phyloP scores from a whole-genome alignment of 2,888 invertebrate species.

The Morpho helenor region DNA sequence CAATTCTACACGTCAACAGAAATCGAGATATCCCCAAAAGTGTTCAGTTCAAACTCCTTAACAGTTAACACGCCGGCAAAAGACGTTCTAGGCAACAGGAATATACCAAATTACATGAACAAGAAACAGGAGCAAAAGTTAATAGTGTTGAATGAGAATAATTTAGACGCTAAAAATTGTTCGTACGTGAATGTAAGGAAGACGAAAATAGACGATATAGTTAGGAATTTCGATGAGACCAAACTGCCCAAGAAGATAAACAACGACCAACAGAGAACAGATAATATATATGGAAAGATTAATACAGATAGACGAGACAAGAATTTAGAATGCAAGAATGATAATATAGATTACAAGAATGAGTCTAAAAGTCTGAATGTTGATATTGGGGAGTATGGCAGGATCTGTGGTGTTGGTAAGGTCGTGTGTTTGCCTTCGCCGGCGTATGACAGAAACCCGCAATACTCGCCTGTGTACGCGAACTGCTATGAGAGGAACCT shows the following conservation, averaged over 20 bases:
- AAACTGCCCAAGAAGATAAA: conserved; percentile 65
- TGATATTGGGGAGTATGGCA: conserved; percentile 33
- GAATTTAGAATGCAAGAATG: conserved; percentile 18
- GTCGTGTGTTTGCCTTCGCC: conserved; percentile 43
- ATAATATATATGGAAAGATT: conserved; percentile 66
- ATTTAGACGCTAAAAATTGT: conserved; percentile 57
- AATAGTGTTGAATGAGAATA: conserved; percentile 56
- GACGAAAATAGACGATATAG: conserved; percentile 68
- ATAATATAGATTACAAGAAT: conserved; percentile 26
- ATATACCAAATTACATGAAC: conserved; percentile 80
- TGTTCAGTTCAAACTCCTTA: conserved; percentile 87
- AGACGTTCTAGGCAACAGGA: conserved; percentile 86
- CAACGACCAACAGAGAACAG: conserved; percentile 54
- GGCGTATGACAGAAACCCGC: conserved; percentile 59
- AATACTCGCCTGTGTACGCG: conserved; percentile 63
- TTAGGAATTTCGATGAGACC: conserved; percentile 70
- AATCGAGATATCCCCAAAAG: conserved; percentile 84
- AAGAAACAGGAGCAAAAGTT: conserved; percentile 75
- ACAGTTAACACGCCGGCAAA: conserved; percentile 91
- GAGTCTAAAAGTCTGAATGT: conserved; percentile 28
- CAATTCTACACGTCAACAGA: conserved; percentile 67
- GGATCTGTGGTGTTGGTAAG: conserved; percentile 36
- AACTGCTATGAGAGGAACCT: conserved; percentile 64
- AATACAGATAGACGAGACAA: conserved; percentile 36
- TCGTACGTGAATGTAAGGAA: conserved; percentile 68